phyloP scores from a whole-genome alignment of 2,797 vertebrate genomes.

The Sternarchorhynchus goeldii region DNA sequence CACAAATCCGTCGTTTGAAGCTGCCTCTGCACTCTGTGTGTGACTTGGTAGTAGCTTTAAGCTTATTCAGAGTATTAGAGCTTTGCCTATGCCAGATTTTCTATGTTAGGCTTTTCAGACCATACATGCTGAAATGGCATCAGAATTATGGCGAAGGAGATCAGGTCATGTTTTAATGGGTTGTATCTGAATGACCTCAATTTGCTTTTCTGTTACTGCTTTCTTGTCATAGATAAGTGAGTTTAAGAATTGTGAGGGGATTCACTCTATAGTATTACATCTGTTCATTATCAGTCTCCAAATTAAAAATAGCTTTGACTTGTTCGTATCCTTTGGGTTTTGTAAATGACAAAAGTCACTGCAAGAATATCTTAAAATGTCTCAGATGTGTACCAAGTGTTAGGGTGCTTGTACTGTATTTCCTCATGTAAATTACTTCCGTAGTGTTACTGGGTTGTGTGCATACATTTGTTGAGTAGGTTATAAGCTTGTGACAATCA shows the following conservation, averaged over 20 bases:
- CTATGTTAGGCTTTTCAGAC: background rate
- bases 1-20: constrained; percentile 1
- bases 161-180: background rate
- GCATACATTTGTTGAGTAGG: background rate
- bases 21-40: background rate
- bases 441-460: constrained; percentile 1
- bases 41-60: background rate
- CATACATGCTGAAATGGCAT: background rate
- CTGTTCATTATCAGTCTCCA: background rate
- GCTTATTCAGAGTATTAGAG: constrained; percentile 15
- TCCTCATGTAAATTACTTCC: background rate
- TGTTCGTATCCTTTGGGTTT: background rate
- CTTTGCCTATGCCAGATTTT: background rate
- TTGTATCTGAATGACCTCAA: background rate
- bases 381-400: background rate
- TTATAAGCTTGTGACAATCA: background rate
- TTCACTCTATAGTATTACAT: constrained; percentile 2
- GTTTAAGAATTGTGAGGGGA: background rate
- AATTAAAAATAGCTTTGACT: constrained; percentile 13
- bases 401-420: constrained; percentile 11
- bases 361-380: background rate
- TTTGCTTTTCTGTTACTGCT: background rate
- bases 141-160: background rate
- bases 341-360: background rate
- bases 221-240: background rate